These are phyloP conservation scores for Pomacea maculata DNA, from an alignment of 1,140 invertebrate genomes.

Conservation along the genomic window DNA sequence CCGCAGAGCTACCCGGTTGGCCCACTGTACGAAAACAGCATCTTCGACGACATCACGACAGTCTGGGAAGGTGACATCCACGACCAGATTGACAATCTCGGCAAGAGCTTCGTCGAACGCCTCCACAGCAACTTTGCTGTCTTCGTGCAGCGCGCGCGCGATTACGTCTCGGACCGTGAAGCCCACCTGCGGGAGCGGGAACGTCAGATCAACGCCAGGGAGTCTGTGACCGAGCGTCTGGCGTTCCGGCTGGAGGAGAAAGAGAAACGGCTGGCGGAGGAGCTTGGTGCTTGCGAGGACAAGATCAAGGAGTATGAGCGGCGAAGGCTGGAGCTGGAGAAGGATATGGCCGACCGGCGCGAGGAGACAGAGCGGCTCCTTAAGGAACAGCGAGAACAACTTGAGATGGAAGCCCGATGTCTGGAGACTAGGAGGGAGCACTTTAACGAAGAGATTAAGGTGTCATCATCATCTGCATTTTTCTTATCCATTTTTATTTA, in stretches of 20 bases:
- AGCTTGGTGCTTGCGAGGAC: conserved; percentile 42
- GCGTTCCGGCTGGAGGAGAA: conserved; percentile 44
- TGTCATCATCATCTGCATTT: conserved; percentile 13
- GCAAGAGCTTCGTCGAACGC: conserved; percentile 53
- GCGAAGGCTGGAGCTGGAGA: conserved; percentile 43
- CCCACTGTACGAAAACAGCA: conserved; percentile 50
- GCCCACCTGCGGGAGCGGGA: conserved; percentile 51
- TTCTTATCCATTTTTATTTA: neutral
- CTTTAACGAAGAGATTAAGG: conserved; percentile 52
- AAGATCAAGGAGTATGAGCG: conserved; percentile 45
- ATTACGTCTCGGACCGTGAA: conserved; percentile 55
- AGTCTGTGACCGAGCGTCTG: conserved; percentile 33
- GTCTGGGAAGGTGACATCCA: conserved; percentile 61
- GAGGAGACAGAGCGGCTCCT: conserved; percentile 36
- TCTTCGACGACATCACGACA: conserved; percentile 59
- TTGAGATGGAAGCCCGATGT: conserved; percentile 36
- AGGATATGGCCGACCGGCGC: conserved; percentile 40
- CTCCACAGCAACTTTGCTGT: conserved; percentile 56
- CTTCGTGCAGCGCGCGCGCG: conserved; percentile 56
- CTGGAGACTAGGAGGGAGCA: conserved; percentile 47
- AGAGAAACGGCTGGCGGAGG: conserved; percentile 41
- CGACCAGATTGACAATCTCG: conserved; percentile 60
- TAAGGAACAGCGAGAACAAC: conserved; percentile 30
- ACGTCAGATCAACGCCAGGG: conserved; percentile 34
- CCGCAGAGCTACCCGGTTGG: conserved; percentile 35